phyloP scores from a whole-genome alignment of 1,140 invertebrate species.

The Macrocentrus cingulum region DNA sequence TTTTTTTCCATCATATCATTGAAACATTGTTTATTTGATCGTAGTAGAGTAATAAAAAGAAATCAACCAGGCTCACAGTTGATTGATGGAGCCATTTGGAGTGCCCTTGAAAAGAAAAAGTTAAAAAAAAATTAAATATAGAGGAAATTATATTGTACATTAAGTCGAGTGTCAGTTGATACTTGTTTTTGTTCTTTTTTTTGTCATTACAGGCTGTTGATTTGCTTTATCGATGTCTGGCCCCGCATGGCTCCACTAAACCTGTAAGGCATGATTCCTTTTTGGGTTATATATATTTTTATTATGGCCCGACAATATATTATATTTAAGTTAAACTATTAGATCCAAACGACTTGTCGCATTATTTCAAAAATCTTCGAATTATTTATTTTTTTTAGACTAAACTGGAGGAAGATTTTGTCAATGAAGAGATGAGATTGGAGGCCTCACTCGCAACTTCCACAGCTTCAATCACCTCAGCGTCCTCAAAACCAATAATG shows the following conservation, averaged over 20 bases:
- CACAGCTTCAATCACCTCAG: background rate
- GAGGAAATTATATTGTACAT: slow-evolving; percentile 29
- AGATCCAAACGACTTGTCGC: slow-evolving; percentile 19
- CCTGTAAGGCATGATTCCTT: slow-evolving; percentile 61
- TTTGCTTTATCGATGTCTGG: slow-evolving; percentile 61
- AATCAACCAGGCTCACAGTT: slow-evolving; percentile 3
- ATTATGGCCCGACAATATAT: slow-evolving; percentile 23
- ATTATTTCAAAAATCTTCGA: slow-evolving; percentile 21
- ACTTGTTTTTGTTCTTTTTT: slow-evolving; percentile 57
- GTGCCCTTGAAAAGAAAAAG: slow-evolving; percentile 12
- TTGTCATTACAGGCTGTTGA: slow-evolving; percentile 60
- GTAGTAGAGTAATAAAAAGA: no score
- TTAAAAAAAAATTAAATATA: slow-evolving; percentile 29
- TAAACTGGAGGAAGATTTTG: slow-evolving; percentile 56
- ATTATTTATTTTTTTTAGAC: slow-evolving; percentile 44
- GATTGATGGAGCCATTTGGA: slow-evolving; percentile 19
- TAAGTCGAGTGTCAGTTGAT: slow-evolving; percentile 48
- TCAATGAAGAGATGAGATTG: slow-evolving; percentile 47
- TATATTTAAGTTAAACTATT: slow-evolving; percentile 28
- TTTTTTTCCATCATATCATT: no score
- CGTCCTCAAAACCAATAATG: slow-evolving; percentile 35
- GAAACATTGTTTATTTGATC: no score
- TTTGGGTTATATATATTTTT: slow-evolving; percentile 48
- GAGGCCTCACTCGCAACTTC: slow-evolving; percentile 25
- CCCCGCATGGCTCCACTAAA: slow-evolving; percentile 60